Evolutionary conservation across 2,113 vertebrate genomes (phyloP), one percentile per base, ranked within the genome.

Genomic region (Phodopus roborovskii): DNA sequence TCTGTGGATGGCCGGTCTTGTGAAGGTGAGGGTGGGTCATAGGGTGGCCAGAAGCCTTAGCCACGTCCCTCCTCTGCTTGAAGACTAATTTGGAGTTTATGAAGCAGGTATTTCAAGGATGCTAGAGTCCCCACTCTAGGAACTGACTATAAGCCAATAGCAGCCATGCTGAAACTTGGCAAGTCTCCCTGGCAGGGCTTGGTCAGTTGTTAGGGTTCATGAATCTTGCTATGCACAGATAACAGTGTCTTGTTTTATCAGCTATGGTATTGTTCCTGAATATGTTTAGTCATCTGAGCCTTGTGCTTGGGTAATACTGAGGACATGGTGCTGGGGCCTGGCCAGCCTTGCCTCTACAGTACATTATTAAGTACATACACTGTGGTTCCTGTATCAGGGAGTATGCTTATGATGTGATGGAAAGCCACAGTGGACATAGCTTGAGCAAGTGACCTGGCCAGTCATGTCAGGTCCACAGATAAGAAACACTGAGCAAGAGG

Each of bases 1-100:
- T 98, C 99, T 0, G 3, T 48, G 30, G 99, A 99, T 0, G 98
- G 98, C 66, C 99, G 99, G 85, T 99, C 99, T 2, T 99, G 99
- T 93, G 99, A 99, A 85, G 99, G 99, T 99, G 98, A 16, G 36
- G n/a, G 8, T 1, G 20, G 16, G 62, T 13, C 2, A 0, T 0
- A 0, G 48, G 33, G 19, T 12, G 74, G 30, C 5, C 71, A 13
- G 58, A 39, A 50, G 58, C 42, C 30, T n/a, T 22, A 15, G 19
- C 56, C 30, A 62, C 0, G 4, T 2, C 13, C 42, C 28, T 60
- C 53, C 39, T 42, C n/a, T 56, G 58, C 53, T 45, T 30, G 7
- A 39, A 90, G 39, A 26, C 13, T 64, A 30, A 22, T 48, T 62
- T 60, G 39, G 39, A 26, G 22, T 88, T 71, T 88, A 15, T 16